A percentile compares a stretch with the other conserved stretches of the same genome.
Conservation (phyloP, 37 sponge, comb jelly and placozoan genomes). For the Oopsacas minuta region DNA sequence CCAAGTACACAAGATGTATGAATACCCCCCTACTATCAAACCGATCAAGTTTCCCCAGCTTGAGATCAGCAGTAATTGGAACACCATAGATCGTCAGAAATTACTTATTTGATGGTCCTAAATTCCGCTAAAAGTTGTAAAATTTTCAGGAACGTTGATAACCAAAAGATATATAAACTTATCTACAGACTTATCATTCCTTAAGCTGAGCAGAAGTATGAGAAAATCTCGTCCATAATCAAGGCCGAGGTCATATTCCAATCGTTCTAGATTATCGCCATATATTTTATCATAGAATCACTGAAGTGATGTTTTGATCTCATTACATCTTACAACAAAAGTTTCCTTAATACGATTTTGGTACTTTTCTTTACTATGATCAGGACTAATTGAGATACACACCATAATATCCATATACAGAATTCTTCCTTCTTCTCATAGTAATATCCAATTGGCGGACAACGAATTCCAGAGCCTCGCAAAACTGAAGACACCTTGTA, state of each 20-base stretch:
- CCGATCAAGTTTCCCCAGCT: too few species aligned
- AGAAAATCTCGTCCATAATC: too few species aligned
- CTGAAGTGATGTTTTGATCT: not conserved
- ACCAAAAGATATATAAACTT: too few species aligned
- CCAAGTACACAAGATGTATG: too few species aligned
- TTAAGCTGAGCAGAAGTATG: too few species aligned
- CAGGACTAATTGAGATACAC: not conserved
- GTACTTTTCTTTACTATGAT: constrained; percentile 12
- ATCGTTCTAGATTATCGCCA: not conserved
- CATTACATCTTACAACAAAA: not conserved
- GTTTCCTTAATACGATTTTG: not conserved
- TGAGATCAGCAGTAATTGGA: too few species aligned
- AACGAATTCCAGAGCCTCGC: not conserved
- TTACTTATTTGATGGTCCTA: too few species aligned
- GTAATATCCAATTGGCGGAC: not conserved
- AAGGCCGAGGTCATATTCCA: not conserved
- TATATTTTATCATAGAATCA: not conserved
- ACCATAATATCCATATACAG: not conserved
- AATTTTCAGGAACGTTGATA: too few species aligned
- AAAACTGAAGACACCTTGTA: not conserved
- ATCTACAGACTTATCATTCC: too few species aligned
- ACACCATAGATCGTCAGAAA: too few species aligned
- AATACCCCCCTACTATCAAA: too few species aligned
- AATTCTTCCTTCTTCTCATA: constrained; percentile 3
- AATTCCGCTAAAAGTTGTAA: too few species aligned